Conservation (phyloP, 1,140 invertebrate genomes). For the Heterodera schachtii region DNA sequence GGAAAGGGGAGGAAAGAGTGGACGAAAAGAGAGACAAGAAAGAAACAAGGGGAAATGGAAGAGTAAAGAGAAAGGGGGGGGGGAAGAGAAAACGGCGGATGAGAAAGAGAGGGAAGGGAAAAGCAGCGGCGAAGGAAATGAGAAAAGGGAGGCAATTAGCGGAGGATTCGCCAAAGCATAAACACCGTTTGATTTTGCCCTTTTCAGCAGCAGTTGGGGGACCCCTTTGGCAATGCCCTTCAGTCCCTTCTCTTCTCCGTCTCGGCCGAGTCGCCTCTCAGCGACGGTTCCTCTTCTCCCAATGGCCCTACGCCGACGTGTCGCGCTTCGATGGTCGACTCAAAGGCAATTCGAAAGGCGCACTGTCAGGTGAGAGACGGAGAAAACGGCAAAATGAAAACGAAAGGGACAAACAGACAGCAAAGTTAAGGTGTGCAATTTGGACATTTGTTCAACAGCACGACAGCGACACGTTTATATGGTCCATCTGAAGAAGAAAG, state of each 20-base stretch:
- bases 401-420: no score
- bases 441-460: slow-evolving; percentile 52
- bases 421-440: slow-evolving; percentile 45
- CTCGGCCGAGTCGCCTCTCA: neutral
- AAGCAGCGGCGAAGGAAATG: no score
- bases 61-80: no score
- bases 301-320: neutral
- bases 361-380: slow-evolving; percentile 33
- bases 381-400: neutral
- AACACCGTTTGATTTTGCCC: no score
- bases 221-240: neutral
- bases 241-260: slow-evolving; percentile 9
- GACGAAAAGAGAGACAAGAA: no score
- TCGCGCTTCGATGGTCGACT: slow-evolving; percentile 31
- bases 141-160: no score
- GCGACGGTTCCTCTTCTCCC: slow-evolving; percentile 14
- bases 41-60: no score
- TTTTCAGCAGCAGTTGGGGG: neutral
- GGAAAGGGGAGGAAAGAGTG: no score
- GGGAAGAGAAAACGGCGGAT: no score
- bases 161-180: no score
- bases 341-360: slow-evolving; percentile 43
- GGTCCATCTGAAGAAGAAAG: slow-evolving; percentile 54
- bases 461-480: slow-evolving; percentile 57
- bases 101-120: no score